These are phyloP conservation scores for Fratercula arctica DNA, from an alignment of 2,797 vertebrate genomes.

Conservation along the genomic window DNA sequence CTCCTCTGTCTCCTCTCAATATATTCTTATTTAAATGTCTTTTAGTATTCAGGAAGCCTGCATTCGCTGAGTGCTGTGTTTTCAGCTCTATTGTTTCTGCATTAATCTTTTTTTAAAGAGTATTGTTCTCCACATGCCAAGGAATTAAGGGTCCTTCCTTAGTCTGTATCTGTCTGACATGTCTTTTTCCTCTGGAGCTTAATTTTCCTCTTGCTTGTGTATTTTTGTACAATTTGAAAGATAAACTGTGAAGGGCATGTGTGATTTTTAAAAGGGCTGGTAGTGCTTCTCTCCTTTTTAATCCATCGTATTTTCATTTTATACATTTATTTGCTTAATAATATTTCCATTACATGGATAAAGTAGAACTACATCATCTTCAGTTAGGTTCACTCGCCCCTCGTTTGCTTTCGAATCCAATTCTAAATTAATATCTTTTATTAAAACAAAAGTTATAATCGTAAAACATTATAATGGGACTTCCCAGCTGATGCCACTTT, in stretches of 20 bases:
- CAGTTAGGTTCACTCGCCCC: neutral
- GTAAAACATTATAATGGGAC: neutral
- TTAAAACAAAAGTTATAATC: neutral
- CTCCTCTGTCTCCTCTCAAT: constrained; percentile 31
- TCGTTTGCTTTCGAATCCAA: neutral
- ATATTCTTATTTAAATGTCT: constrained; percentile 20
- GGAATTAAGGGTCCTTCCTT: neutral
- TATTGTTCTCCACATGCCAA: neutral
- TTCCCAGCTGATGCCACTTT: neutral
- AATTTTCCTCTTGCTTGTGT: neutral
- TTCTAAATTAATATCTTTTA: neutral
- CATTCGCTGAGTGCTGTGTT: neutral
- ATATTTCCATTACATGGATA: neutral
- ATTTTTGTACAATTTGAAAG: constrained; percentile 1
- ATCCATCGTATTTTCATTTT: neutral
- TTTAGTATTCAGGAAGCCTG: constrained; percentile 5
- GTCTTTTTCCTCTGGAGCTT: neutral
- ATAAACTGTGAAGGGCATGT: neutral
- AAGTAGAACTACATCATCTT: neutral
- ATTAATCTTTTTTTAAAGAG: constrained; percentile 3
- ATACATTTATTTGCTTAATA: neutral
- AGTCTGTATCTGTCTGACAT: neutral
- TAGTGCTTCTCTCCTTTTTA: neutral
- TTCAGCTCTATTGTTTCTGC: constrained; percentile 30
- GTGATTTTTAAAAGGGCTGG: neutral